These are phyloP conservation scores for Pseudococcus viburni DNA, from an alignment of 2,888 invertebrate species.

Conservation along the genomic window DNA sequence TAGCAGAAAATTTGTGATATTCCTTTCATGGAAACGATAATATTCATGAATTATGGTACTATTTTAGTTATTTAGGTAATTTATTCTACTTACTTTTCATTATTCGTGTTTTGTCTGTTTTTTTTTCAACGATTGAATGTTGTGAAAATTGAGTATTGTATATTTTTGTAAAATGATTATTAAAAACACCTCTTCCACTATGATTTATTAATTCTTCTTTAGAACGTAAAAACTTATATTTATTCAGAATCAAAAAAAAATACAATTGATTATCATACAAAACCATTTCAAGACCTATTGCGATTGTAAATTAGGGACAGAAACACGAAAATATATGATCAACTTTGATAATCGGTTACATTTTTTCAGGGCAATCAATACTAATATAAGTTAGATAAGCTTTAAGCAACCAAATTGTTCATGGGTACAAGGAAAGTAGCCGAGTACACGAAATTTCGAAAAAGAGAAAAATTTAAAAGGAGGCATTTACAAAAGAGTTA, in stretches of 20 bases:
- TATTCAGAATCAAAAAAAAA: slow-evolving; percentile 35
- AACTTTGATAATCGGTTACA: not conserved
- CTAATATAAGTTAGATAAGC: slow-evolving; percentile 22
- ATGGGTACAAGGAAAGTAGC: not conserved
- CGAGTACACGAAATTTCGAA: not conserved
- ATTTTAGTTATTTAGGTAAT: slow-evolving; percentile 37
- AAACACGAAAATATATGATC: not conserved
- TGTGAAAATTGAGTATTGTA: not conserved
- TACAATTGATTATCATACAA: slow-evolving; percentile 38
- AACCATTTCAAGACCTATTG: slow-evolving; percentile 39
- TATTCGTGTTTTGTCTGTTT: not conserved
- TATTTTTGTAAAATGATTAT: not conserved
- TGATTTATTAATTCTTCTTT: slow-evolving; percentile 17
- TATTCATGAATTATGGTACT: not conserved
- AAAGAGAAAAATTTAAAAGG: not conserved
- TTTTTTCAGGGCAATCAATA: not conserved
- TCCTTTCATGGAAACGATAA: not conserved
- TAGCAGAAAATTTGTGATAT: not conserved
- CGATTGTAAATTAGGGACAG: not conserved
- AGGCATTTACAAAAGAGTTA: not conserved
- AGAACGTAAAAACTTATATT: slow-evolving; percentile 46
- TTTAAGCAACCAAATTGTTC: slow-evolving; percentile 37
- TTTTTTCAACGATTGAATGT: slow-evolving; percentile 3
- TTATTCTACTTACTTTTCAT: not conserved
- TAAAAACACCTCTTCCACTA: not conserved